Evolutionary conservation across 2,797 vertebrate genomes (phyloP).

Genomic region (Ciconia nigra): DNA sequence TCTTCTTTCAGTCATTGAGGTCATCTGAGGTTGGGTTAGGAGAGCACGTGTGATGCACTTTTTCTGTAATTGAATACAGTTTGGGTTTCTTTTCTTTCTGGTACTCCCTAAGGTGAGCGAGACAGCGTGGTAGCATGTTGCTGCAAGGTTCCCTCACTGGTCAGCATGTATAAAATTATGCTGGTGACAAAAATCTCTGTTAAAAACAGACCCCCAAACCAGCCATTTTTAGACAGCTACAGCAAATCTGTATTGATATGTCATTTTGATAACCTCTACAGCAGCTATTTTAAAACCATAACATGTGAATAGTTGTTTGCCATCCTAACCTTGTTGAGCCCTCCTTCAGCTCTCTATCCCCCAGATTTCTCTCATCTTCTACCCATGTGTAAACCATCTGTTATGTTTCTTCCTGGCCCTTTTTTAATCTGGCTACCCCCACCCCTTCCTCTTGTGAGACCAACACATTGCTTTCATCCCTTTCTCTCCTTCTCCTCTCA

Average conservation of each 20-base stretch:
- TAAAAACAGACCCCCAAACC: neutral
- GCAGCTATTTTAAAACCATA: conserved; percentile 44
- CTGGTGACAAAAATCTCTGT: neutral
- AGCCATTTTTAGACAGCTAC: conserved; percentile 4
- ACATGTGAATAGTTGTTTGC: conserved; percentile 53
- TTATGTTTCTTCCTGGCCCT: conserved; percentile 62
- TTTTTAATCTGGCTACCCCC: conserved; percentile 63
- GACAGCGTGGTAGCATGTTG: neutral
- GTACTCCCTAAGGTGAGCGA: neutral
- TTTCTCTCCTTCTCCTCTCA: conserved; percentile 65
- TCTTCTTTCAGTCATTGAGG: neutral
- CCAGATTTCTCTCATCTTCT: conserved; percentile 60
- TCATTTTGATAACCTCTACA: conserved; percentile 49
- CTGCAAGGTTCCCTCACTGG: neutral
- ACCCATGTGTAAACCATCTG: conserved; percentile 65
- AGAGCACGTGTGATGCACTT: neutral
- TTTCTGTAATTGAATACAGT: neutral
- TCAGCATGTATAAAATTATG: conserved; percentile 15
- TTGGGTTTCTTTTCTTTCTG: neutral
- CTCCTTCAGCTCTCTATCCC: conserved; percentile 42
- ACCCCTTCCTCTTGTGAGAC: conserved; percentile 61
- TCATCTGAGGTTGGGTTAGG: neutral
- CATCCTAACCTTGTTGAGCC: conserved; percentile 54
- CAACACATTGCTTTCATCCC: conserved; percentile 65
- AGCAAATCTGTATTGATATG: conserved; percentile 31